Percentiles rank a stretch among this genome's conserved stretches.
Conservation (phyloP, 2,888 invertebrate genomes). For the Rhopalosiphum nymphaeae region DNA sequence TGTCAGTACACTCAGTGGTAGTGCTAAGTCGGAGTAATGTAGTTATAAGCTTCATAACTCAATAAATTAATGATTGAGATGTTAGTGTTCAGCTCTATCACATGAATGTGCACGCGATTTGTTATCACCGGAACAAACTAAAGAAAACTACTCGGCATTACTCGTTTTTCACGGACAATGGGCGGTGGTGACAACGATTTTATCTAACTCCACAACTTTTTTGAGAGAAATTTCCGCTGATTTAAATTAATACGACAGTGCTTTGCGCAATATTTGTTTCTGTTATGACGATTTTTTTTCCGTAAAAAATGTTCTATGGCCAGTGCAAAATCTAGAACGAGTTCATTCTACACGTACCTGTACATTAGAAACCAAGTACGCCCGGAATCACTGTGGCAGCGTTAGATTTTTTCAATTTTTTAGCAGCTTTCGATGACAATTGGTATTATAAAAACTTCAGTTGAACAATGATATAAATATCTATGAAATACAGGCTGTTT, state of each 20-base stretch:
- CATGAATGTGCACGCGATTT: not conserved
- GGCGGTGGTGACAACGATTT: not conserved
- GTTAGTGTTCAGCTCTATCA: not conserved
- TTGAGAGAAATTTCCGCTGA: not conserved
- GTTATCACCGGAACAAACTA: not conserved
- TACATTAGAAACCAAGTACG: not conserved
- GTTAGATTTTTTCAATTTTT: not conserved
- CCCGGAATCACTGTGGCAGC: accelerated
- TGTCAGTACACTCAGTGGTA: not conserved
- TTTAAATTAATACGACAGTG: not conserved
- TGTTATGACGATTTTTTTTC: not conserved
- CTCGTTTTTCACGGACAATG: not conserved
- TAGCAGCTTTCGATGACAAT: not conserved
- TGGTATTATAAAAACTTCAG: not conserved
- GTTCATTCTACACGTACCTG: not conserved
- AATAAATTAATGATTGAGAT: not conserved
- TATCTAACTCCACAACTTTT: not conserved
- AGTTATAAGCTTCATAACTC: not conserved
- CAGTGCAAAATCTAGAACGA: not conserved
- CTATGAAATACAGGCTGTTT: not conserved
- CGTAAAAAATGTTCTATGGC: not conserved
- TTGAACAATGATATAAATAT: not conserved
- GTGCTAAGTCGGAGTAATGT: not conserved
- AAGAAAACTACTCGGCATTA: not conserved
- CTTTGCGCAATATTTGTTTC: not conserved